Conservation (phyloP, 1,140 invertebrate species). For the Temnothorax longispinosus region DNA sequence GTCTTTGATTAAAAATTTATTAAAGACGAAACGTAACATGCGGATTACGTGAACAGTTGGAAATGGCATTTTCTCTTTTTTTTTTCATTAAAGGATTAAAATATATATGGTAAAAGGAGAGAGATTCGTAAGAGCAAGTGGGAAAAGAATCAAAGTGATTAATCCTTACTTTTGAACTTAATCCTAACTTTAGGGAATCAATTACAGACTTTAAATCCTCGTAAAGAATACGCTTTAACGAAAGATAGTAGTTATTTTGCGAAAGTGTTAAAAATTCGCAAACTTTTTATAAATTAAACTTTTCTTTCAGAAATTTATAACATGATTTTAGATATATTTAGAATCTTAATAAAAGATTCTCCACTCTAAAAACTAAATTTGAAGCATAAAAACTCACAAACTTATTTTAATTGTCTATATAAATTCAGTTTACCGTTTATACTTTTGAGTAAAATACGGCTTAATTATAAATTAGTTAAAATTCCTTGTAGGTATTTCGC, state of each 20-base stretch:
- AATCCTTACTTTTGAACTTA: slow-evolving; percentile 23
- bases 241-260: neutral
- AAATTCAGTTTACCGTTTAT: neutral
- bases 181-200: neutral
- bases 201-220: neutral
- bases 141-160: slow-evolving; percentile 30
- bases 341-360: neutral
- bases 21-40: slow-evolving; percentile 11
- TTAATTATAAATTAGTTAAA: slow-evolving; percentile 20
- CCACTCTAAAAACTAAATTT: neutral
- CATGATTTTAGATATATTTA: neutral
- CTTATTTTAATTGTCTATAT: neutral
- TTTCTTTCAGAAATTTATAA: neutral
- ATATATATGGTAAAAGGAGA: neutral
- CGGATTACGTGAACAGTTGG: neutral
- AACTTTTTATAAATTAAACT: slow-evolving; percentile 15
- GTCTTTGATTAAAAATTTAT: slow-evolving; percentile 28
- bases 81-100: neutral
- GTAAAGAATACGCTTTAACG: neutral
- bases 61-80: neutral
- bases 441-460: neutral
- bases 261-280: slow-evolving; percentile 2
- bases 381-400: neutral
- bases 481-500: neutral
- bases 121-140: neutral